Conservation (phyloP, 2,113 vertebrate genomes). For the Misgurnus anguillicaudatus region DNA sequence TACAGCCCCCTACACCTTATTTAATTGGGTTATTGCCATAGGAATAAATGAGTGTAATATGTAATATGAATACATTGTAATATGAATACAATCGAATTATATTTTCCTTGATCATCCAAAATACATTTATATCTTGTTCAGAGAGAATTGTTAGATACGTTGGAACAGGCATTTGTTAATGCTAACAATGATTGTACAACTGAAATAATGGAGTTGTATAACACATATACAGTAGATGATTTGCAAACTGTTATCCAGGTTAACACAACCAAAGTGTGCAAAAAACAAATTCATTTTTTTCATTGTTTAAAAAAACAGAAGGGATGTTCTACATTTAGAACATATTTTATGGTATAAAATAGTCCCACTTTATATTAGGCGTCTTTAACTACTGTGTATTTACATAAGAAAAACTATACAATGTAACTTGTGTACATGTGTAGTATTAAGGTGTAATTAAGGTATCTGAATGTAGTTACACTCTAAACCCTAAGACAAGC, state of each 20-base stretch:
- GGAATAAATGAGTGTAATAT: no score
- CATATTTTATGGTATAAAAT: no score
- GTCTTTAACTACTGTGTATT: no score
- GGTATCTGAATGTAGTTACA: no score
- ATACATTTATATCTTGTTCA: constrained; percentile 6
- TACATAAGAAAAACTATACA: no score
- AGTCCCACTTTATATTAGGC: background rate
- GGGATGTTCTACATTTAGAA: no score
- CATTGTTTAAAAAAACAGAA: background rate
- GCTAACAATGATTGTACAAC: background rate
- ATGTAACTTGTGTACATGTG: no score
- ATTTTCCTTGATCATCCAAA: constrained; percentile 1
- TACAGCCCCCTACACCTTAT: no score
- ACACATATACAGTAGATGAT: background rate
- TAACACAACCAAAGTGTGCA: background rate
- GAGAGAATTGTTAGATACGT: background rate
- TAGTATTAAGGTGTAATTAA: no score
- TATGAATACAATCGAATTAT: background rate
- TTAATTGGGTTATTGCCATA: no score
- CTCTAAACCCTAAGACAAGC: no score
- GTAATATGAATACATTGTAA: no score
- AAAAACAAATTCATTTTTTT: background rate
- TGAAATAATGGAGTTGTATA: background rate
- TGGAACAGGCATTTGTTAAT: background rate
- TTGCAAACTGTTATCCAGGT: background rate